These are phyloP conservation scores for Clivina fossor DNA, from an alignment of 2,888 invertebrate species.

Conservation along the genomic window DNA sequence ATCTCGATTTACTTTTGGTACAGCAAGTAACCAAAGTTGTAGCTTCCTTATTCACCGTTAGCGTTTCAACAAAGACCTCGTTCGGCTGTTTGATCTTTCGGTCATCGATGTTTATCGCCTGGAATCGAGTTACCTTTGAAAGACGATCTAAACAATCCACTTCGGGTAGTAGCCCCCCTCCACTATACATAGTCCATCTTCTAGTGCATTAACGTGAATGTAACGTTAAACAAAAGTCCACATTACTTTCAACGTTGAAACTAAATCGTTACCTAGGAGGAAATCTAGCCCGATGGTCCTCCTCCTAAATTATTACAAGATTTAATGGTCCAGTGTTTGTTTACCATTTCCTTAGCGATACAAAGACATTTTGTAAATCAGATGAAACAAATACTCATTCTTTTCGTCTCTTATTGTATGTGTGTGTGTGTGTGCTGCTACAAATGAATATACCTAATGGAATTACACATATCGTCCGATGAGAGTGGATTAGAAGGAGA, in stretches of 20 bases:
- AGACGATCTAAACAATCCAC: slow-evolving; percentile 29
- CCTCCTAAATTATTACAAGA: slow-evolving; percentile 28
- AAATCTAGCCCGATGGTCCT: slow-evolving; percentile 20
- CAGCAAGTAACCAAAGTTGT: no score
- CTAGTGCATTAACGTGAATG: slow-evolving; percentile 29
- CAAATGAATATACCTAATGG: slow-evolving; percentile 34
- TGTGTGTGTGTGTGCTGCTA: slow-evolving; percentile 9
- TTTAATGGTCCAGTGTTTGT: slow-evolving; percentile 27
- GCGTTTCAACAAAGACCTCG: slow-evolving; percentile 24
- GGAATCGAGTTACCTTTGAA: slow-evolving; percentile 33
- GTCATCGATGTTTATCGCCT: slow-evolving; percentile 30
- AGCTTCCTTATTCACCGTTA: no score
- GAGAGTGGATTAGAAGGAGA: slow-evolving; percentile 29
- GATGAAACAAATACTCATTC: no score
- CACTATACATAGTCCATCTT: background rate
- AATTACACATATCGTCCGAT: slow-evolving; percentile 33
- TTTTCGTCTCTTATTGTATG: background rate
- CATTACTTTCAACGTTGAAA: no score
- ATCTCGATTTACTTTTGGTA: no score
- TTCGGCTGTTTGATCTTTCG: slow-evolving; percentile 30
- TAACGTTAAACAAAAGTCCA: slow-evolving; percentile 21
- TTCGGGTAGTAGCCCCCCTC: background rate
- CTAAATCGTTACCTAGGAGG: slow-evolving; percentile 26
- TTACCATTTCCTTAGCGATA: slow-evolving; percentile 20
- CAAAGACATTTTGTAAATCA: slow-evolving; percentile 20